Evolutionary conservation across 2,888 invertebrate species (phyloP).

Genomic region (Drosophila paranaensis): DNA sequence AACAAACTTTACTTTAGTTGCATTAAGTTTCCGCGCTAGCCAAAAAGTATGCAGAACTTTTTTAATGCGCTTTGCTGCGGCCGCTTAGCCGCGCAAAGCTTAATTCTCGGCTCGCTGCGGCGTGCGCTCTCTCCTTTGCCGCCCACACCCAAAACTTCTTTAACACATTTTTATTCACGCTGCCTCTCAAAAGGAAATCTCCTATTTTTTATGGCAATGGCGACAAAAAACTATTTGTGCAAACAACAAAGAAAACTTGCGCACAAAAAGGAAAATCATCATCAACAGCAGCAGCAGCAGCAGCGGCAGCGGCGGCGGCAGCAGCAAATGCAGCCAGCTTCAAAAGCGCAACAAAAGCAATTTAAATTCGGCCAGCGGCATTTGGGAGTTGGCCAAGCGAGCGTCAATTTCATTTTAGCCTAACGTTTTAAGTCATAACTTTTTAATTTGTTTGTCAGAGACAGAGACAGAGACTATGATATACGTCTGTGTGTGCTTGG

Average conservation of each 20-base stretch:
- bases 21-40: conserved; percentile 21
- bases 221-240: conserved; percentile 79
- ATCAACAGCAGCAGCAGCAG: conserved; percentile 51
- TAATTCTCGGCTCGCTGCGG: conserved; percentile 55
- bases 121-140: background rate
- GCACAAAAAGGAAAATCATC: conserved; percentile 73
- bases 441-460: conserved; percentile 78
- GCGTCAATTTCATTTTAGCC: conserved; percentile 67
- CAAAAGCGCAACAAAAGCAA: conserved; percentile 80
- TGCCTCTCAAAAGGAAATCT: conserved; percentile 70
- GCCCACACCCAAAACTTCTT: conserved; percentile 21
- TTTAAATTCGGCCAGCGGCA: conserved; percentile 75
- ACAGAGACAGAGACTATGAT: conserved; percentile 47
- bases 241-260: conserved; percentile 77
- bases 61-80: conserved; percentile 74
- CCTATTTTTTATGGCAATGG: conserved; percentile 65
- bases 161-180: conserved; percentile 40
- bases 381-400: conserved; percentile 57
- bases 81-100: conserved; percentile 71
- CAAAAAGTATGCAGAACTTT: conserved; percentile 49
- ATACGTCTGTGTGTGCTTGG: background rate
- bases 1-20: conserved; percentile 41
- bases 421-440: conserved; percentile 72
- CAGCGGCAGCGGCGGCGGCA: conserved; percentile 8
- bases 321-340: conserved; percentile 55